Conservation (phyloP, 2,797 vertebrate genomes). For the Glyptemys insculpta region DNA sequence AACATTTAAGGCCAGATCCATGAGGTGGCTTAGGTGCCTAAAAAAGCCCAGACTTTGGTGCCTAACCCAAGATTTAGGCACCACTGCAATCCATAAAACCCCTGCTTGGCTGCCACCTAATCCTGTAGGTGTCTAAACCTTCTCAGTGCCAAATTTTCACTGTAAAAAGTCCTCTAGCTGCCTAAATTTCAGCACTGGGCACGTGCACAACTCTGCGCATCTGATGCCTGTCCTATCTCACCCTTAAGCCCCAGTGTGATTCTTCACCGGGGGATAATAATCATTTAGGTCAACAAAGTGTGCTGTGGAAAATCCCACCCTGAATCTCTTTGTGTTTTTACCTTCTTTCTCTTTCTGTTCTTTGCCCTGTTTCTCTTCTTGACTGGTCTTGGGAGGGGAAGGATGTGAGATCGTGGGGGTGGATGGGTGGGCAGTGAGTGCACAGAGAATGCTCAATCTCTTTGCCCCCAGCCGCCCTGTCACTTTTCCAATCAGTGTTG, state of each 20-base stretch:
- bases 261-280: too few relatives aligned
- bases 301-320: neutral
- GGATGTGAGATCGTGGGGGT: neutral
- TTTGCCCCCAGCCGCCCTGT: neutral
- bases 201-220: neutral
- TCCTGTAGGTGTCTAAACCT: neutral
- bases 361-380: neutral
- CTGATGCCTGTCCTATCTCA: neutral
- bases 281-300: rapidly evolving
- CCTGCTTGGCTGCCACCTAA: too few relatives aligned
- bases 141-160: too few relatives aligned
- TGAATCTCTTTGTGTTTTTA: neutral
- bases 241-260: neutral
- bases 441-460: neutral
- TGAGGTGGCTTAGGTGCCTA: neutral
- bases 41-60: neutral
- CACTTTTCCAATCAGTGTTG: neutral
- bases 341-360: neutral
- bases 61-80: too few relatives aligned
- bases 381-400: neutral
- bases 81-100: neutral
- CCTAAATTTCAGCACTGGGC: neutral
- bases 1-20: neutral
- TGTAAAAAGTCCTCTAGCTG: neutral
- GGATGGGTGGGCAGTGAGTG: neutral